Evolutionary conservation across 1,140 invertebrate species (phyloP).

Genomic region (Palaemon carinicauda): DNA sequence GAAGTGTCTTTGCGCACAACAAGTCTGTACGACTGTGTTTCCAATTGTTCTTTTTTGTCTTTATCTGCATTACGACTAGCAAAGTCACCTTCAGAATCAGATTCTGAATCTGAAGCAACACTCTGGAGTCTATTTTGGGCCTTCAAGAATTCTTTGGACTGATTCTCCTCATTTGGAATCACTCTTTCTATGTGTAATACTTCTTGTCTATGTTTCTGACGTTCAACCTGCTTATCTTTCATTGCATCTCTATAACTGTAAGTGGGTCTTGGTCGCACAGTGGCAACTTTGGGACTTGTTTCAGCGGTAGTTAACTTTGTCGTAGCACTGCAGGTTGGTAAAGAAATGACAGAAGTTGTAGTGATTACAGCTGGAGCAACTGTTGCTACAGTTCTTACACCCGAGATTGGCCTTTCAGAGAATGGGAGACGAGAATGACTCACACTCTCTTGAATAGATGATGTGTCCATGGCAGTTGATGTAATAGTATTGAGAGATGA

Average conservation of each 20-base stretch:
- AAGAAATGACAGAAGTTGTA: conserved; percentile 28
- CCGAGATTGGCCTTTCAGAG: conserved; percentile 32
- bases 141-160: conserved; percentile 25
- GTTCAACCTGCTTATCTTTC: conserved; percentile 51
- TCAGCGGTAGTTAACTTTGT: conserved; percentile 26
- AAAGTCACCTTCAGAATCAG: conserved; percentile 50
- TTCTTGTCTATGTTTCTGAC: neutral
- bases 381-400: conserved; percentile 56
- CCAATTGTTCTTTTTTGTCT: conserved; percentile 27
- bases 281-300: conserved; percentile 40
- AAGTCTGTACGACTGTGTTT: conserved; percentile 57
- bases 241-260: conserved; percentile 62
- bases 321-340: conserved; percentile 19
- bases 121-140: neutral
- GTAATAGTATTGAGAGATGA: conserved; percentile 32
- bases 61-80: conserved; percentile 12
- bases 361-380: conserved; percentile 58
- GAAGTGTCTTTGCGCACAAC: conserved; percentile 50
- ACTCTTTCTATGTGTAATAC: neutral
- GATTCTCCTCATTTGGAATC: neutral
- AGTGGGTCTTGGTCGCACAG: conserved; percentile 59
- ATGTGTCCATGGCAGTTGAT: neutral
- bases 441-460: neutral
- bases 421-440: conserved; percentile 39
- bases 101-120: conserved; percentile 43